These are phyloP conservation scores for Enteromius viviparus DNA, from an alignment of 2,797 vertebrate species.

Conservation along the genomic window DNA sequence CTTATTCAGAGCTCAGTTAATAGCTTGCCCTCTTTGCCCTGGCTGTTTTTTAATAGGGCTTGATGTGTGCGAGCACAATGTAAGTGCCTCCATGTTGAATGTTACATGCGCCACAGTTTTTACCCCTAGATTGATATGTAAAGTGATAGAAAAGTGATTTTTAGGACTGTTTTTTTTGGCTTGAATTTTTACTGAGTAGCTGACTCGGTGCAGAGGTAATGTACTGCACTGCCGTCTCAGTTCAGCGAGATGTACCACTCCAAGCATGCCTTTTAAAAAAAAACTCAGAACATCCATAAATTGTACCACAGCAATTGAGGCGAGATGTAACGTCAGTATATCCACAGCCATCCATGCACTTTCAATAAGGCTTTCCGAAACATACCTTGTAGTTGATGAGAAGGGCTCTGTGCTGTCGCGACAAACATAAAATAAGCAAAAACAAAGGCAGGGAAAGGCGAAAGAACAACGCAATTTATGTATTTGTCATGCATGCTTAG, in stretches of 20 bases:
- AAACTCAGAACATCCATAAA: constrained; percentile 64
- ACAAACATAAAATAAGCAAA: constrained; percentile 62
- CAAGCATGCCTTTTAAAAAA: constrained; percentile 75
- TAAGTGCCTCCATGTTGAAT: constrained; percentile 33
- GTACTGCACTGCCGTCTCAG: constrained; percentile 74
- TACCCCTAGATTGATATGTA: constrained; percentile 21
- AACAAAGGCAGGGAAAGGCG: constrained; percentile 30
- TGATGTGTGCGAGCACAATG: constrained; percentile 15
- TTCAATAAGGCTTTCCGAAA: constrained; percentile 43
- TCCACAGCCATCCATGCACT: constrained; percentile 15
- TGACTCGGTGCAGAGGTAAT: constrained; percentile 78
- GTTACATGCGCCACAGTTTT: constrained; percentile 17
- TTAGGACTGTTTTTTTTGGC: constrained; percentile 66
- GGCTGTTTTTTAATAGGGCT: constrained; percentile 3
- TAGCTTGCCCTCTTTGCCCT: constrained; percentile 23
- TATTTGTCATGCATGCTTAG: constrained; percentile 62
- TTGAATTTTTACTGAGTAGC: constrained; percentile 56
- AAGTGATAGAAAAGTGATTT: constrained; percentile 58
- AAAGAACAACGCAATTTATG: constrained; percentile 62
- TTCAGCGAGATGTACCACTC: constrained; percentile 68
- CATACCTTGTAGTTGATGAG: constrained; percentile 54
- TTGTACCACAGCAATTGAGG: constrained; percentile 59
- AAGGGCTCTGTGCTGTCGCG: constrained; percentile 57
- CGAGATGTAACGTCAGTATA: constrained; percentile 22
- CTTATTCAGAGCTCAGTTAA: constrained; percentile 19